phyloP scores from a whole-genome alignment of 2,797 vertebrate genomes.

The Microhierax caerulescens region DNA sequence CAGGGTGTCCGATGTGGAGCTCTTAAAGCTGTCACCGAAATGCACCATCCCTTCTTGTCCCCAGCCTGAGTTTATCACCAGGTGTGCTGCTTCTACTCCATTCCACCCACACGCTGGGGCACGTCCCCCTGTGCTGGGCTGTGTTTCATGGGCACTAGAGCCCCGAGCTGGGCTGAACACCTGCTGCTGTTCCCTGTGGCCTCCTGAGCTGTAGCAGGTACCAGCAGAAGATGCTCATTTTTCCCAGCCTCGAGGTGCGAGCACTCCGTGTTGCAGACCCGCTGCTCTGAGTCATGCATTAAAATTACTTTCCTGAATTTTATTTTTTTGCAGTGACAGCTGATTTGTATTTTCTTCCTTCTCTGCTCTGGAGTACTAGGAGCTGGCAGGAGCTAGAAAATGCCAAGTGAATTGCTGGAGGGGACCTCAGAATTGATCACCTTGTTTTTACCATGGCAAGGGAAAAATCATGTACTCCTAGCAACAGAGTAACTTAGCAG shows the following conservation, averaged over 20 bases:
- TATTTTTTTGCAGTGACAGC: constrained; percentile 29
- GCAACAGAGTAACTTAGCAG: background rate
- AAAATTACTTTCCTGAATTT: background rate
- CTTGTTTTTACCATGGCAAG: constrained; percentile 36
- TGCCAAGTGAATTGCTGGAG: constrained; percentile 25
- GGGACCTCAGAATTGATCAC: constrained; percentile 61
- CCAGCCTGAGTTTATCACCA: background rate
- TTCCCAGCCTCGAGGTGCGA: background rate
- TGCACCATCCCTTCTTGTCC: background rate
- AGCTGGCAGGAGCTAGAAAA: constrained; percentile 1
- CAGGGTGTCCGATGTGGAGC: rapidly evolving
- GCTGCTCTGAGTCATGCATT: constrained; percentile 17
- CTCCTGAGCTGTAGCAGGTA: background rate
- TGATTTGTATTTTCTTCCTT: constrained; percentile 12
- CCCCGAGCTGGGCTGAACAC: background rate
- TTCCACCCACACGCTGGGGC: background rate
- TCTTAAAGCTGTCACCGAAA: background rate
- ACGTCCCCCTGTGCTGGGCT: background rate
- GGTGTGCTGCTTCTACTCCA: background rate
- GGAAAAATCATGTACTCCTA: background rate
- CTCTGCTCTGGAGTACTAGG: background rate
- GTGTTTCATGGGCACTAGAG: background rate
- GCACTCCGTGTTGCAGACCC: background rate
- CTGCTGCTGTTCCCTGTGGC: background rate
- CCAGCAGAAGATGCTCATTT: background rate